These are phyloP conservation scores for Podarcis raffonei DNA, from an alignment of 2,113 vertebrate species.

Conservation along the genomic window DNA sequence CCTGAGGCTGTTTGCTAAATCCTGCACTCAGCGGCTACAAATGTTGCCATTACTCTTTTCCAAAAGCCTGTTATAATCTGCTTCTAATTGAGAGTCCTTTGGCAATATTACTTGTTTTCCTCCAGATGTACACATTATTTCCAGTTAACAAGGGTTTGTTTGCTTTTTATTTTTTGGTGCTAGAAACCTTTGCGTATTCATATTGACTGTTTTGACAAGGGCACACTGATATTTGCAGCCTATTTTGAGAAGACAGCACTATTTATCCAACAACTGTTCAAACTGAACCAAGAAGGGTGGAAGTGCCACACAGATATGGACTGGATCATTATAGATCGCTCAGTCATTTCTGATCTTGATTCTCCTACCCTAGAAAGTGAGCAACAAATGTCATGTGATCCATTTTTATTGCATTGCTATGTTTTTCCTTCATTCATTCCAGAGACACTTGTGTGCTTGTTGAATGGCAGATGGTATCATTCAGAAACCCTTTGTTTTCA, in stretches of 20 bases:
- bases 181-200: not conserved
- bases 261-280: not conserved
- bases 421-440: constrained; percentile 46
- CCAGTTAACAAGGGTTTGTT: not conserved
- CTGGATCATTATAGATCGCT: not conserved
- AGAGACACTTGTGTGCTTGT: constrained; percentile 18
- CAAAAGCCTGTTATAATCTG: not conserved
- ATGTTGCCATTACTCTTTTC: not conserved
- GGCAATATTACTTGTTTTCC: not conserved
- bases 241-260: not conserved
- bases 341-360: not conserved
- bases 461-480: constrained; percentile 58
- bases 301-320: not conserved
- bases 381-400: not conserved
- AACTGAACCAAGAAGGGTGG: not conserved
- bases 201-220: not conserved
- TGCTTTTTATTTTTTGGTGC: not conserved
- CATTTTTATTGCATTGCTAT: constrained; percentile 18
- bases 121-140: not conserved
- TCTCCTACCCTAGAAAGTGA: constrained; percentile 34
- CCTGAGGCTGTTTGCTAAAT: not conserved
- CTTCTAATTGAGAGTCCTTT: not conserved
- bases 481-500: constrained; percentile 46
- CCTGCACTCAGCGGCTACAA: not conserved
- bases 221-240: not conserved